Conservation (phyloP, 2,113 vertebrate species). For the Sitta europaea region DNA sequence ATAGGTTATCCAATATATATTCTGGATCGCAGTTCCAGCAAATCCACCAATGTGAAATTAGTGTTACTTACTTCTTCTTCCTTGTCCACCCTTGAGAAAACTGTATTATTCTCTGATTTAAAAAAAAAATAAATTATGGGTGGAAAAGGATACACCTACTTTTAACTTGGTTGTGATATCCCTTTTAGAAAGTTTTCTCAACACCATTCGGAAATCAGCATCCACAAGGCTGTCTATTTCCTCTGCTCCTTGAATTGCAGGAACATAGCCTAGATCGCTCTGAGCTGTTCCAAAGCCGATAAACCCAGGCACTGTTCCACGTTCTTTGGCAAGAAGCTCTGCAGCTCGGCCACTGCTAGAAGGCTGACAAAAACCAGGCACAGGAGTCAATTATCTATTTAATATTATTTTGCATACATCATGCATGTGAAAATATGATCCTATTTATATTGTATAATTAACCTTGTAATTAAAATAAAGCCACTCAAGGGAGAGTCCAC, state of each 20-base stretch:
- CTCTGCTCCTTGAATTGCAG: constrained; percentile 92
- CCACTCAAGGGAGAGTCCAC: not conserved
- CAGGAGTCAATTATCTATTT: not conserved
- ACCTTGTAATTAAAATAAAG: not conserved
- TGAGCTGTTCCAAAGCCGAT: constrained; percentile 88
- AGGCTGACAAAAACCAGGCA: constrained; percentile 74
- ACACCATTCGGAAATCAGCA: constrained; percentile 93
- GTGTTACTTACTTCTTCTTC: not conserved
- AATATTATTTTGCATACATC: not conserved
- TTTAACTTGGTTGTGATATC: constrained; percentile 93
- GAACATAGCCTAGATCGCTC: constrained; percentile 89
- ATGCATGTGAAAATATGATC: not conserved
- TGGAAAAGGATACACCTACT: constrained; percentile 65
- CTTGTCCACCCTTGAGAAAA: not conserved
- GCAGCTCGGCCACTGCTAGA: constrained; percentile 94
- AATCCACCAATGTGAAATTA: not conserved
- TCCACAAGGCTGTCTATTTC: constrained; percentile 95
- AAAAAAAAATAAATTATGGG: not conserved
- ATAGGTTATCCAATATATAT: not conserved
- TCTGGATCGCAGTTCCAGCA: not conserved
- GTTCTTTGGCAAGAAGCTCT: constrained; percentile 89
- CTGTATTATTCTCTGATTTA: fast-evolving
- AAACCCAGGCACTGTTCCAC: constrained; percentile 90
- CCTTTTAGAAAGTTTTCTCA: constrained; percentile 93
- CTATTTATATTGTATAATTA: not conserved